Base-by-base conservation (phyloP, 2,113 vertebrate species). In the Uropsilus gracilis region DNA sequence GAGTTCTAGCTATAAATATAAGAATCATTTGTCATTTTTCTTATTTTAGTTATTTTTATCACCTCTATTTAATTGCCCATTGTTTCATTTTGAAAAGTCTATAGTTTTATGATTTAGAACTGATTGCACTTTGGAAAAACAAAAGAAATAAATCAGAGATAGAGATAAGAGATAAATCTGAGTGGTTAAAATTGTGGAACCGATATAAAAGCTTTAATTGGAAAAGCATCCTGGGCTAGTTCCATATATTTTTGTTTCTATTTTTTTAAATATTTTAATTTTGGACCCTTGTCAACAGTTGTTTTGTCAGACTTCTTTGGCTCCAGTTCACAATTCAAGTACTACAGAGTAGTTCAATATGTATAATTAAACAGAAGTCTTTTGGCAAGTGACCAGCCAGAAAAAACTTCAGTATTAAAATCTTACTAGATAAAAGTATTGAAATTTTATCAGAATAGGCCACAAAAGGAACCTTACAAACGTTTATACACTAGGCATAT, bases 401-500 rank as follows among this genome's bases (percentile, higher is more conserved):
- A 84, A 39, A 92, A 94, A 66, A n/a, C 18, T 84, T 86, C 77
- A 86, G 46, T 89, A 44, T 2, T 83, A 22, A 95, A 94, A 78
- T 84, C 28, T 73, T 91, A 69, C 8, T 37, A 76, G 72, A 94
- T 86, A 59, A 95, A 83, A 82, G 2, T 16, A 61, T 66, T 88
- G n/a, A 77, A 85, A 73, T 64, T 94, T 88, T 82, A 73, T 61
- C 34, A 73, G 95, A 93, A 88, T 85, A 75, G 96, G 85, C 42
- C 44, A 80, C 82, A 77, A 80, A n/a, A 57, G 34, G 44, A 95
- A 69, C 37, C 85, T 77, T 83, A 82, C 85, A 75, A 71, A 30
- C 66, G 93, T 73, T 64, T 30, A 30, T 64, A 89, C 59, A 93
- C 34, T 80, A 44, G 86, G 34, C 32, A 4, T 89, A 63, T 55